phyloP scores from a whole-genome alignment of 1,140 invertebrate species.

The Drosophila pectinifera region DNA sequence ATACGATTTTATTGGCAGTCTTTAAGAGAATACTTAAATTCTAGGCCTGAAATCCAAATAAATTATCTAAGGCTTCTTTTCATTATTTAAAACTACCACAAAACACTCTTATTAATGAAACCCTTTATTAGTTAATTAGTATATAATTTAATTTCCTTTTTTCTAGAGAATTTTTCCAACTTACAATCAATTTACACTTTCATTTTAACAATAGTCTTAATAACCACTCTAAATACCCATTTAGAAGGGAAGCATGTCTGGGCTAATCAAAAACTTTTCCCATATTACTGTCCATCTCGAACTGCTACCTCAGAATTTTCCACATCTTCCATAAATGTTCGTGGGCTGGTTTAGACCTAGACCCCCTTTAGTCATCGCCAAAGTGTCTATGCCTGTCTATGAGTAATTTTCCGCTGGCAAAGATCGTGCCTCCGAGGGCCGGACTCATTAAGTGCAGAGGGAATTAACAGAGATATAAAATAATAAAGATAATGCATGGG shows the following conservation, averaged over 20 bases:
- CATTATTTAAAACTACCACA: too few species aligned
- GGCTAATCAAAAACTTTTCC: constrained; percentile 41
- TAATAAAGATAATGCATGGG: constrained; percentile 31
- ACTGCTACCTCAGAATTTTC: constrained; percentile 23
- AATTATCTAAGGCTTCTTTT: neutral
- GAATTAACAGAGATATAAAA: constrained; percentile 71
- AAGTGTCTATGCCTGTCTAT: constrained; percentile 15
- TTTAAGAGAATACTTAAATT: neutral
- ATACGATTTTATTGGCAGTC: neutral
- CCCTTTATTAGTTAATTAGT: neutral
- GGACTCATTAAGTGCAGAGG: constrained; percentile 56
- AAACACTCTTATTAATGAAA: neutral
- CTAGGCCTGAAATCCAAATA: too few species aligned
- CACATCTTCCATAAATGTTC: constrained; percentile 7
- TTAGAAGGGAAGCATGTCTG: neutral
- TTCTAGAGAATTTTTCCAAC: neutral
- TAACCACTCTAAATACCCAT: neutral
- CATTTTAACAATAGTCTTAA: too few species aligned
- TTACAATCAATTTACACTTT: neutral
- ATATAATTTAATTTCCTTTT: neutral
- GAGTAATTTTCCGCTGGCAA: constrained; percentile 54
- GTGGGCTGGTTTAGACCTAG: constrained; percentile 7
- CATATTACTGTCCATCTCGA: constrained; percentile 3
- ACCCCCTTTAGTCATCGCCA: constrained; percentile 13
- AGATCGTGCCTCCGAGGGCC: constrained; percentile 40